phyloP scores from a whole-genome alignment of 2,113 vertebrate species.

The Cebus imitator region DNA sequence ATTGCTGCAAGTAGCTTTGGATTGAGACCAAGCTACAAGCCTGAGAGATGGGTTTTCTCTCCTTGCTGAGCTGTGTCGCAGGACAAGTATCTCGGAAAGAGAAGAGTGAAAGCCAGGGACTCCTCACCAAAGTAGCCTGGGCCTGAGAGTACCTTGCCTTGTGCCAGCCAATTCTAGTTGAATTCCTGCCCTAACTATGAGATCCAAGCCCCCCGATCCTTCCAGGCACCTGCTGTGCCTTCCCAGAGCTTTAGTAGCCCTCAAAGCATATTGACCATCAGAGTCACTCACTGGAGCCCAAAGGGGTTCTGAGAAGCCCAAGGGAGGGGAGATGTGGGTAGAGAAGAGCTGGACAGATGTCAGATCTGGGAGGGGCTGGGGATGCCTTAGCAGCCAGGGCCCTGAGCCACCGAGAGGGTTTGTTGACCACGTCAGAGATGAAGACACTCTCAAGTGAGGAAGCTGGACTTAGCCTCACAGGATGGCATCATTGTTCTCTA shows the following conservation, averaged over 20 bases:
- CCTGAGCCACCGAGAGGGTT: background rate
- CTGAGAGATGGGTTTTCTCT: constrained; percentile 42
- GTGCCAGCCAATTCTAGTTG: background rate
- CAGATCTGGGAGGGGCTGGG: background rate
- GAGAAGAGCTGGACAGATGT: accelerated
- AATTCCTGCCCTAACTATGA: background rate
- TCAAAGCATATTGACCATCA: background rate
- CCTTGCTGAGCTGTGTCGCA: background rate
- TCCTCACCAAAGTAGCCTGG: background rate
- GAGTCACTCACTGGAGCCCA: background rate
- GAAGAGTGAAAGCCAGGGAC: background rate
- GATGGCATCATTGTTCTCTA: background rate
- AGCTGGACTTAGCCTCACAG: background rate
- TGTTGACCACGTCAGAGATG: background rate
- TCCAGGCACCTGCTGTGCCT: background rate
- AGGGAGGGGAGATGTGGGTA: background rate
- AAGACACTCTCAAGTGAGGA: background rate
- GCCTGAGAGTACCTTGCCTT: background rate
- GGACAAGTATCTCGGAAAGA: background rate
- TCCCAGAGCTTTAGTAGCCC: background rate
- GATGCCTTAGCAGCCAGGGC: accelerated
- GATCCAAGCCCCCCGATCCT: background rate
- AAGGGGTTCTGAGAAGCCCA: background rate
- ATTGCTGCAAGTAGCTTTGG: constrained; percentile 59
- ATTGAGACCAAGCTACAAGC: background rate